These are phyloP conservation scores for Nipponacmea schrenckii DNA, from an alignment of 2,888 invertebrate species.

Conservation along the genomic window DNA sequence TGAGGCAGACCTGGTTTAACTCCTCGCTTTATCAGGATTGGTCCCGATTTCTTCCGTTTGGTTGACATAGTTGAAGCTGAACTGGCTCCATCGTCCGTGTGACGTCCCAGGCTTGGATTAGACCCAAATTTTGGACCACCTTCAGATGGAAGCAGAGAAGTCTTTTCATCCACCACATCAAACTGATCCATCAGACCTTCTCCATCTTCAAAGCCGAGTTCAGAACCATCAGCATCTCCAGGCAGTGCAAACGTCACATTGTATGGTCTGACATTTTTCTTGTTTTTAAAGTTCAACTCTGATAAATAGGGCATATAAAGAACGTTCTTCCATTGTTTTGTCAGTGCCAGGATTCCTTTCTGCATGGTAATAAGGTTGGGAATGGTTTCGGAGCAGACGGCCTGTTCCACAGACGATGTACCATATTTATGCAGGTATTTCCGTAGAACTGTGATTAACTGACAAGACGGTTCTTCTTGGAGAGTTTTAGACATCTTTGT, in stretches of 20 bases:
- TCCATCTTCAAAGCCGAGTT: constrained; percentile 44
- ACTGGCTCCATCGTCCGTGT: constrained; percentile 32
- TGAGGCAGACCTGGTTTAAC: constrained; percentile 21
- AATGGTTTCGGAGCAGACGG: constrained; percentile 83
- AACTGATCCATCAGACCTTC: constrained; percentile 71
- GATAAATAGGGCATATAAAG: constrained; percentile 90
- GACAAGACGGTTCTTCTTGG: constrained; percentile 95
- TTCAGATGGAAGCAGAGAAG: constrained; percentile 75
- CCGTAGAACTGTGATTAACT: constrained; percentile 88
- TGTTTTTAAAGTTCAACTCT: constrained; percentile 81
- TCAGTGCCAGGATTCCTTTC: constrained; percentile 94
- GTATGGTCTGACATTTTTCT: constrained; percentile 74
- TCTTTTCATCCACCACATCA: constrained; percentile 80
- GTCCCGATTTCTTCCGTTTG: constrained; percentile 20
- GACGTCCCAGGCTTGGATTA: constrained; percentile 32
- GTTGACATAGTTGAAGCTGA: constrained; percentile 29
- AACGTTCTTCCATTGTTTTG: constrained; percentile 96
- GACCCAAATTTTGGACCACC: constrained; percentile 57
- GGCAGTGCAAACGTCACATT: constrained; percentile 87
- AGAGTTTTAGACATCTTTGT: constrained; percentile 85
- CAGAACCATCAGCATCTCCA: constrained; percentile 40
- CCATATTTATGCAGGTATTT: constrained; percentile 81
- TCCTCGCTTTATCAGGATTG: constrained; percentile 9
- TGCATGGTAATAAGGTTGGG: constrained; percentile 88
- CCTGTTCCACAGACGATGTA: constrained; percentile 81